Evolutionary conservation across 2,888 invertebrate genomes (phyloP).

Genomic region (Dorcus parallelipipedus): DNA sequence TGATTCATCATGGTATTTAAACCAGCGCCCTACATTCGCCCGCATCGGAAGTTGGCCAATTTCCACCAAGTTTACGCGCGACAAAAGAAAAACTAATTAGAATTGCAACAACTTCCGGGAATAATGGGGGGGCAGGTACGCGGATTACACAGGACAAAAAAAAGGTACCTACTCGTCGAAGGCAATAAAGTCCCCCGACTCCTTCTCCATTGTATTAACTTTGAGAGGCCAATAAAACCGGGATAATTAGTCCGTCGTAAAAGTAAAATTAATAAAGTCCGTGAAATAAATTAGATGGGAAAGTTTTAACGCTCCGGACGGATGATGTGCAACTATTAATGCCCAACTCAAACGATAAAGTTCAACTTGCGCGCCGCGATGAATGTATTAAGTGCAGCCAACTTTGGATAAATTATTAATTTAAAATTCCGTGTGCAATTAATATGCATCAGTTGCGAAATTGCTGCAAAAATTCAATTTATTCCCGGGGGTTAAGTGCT

Average conservation of each 20-base stretch:
- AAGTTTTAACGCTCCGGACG: not conserved
- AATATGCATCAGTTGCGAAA: no score
- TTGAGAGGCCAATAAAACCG: not conserved
- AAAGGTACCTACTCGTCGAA: no score
- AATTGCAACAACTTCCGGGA: not conserved
- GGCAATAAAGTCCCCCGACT: not conserved
- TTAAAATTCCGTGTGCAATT: not conserved
- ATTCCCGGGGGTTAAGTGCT: no score
- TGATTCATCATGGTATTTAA: no score
- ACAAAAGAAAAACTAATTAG: not conserved
- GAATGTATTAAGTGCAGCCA: not conserved
- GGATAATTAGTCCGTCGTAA: not conserved
- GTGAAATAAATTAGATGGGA: not conserved
- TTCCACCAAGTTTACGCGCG: no score
- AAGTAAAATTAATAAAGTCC: slow-evolving; percentile 1
- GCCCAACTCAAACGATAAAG: not conserved
- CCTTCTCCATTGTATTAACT: not conserved
- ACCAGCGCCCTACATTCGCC: no score
- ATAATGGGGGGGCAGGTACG: not conserved
- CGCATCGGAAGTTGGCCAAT: no score
- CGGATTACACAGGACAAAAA: no score
- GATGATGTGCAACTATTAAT: not conserved
- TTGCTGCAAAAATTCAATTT: no score
- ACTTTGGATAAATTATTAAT: not conserved
- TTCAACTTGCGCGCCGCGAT: not conserved